Conservation (phyloP, 2,797 vertebrate species). For the Odontamblyopus rebecca region DNA sequence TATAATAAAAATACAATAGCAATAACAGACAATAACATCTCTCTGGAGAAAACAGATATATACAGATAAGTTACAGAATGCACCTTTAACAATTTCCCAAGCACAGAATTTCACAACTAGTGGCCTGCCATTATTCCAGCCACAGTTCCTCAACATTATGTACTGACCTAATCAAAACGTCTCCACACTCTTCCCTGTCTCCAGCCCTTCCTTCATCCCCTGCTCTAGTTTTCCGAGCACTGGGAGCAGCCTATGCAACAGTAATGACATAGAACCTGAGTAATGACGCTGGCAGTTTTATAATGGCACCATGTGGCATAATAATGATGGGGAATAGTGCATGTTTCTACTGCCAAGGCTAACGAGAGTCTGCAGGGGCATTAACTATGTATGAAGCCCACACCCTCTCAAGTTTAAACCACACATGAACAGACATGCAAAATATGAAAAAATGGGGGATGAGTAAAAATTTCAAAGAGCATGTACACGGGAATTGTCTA, state of each 20-base stretch:
- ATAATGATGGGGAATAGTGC: conserved; percentile 62
- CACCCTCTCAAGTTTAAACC: conserved; percentile 40
- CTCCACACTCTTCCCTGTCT: conserved; percentile 19
- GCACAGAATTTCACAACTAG: neutral
- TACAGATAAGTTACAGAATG: too few relatives aligned
- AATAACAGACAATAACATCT: too few relatives aligned
- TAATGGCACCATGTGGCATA: conserved; percentile 58
- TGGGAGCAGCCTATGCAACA: conserved; percentile 41
- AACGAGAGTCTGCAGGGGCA: conserved; percentile 65
- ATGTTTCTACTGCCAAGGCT: conserved; percentile 52
- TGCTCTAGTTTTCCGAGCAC: conserved; percentile 6
- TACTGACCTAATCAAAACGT: conserved; percentile 26
- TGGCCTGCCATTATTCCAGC: neutral
- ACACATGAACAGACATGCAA: conserved; percentile 28
- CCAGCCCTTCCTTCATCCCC: conserved; percentile 18
- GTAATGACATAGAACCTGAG: conserved; percentile 51
- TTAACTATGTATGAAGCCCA: conserved; percentile 70
- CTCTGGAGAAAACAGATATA: too few relatives aligned
- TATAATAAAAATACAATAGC: too few relatives aligned
- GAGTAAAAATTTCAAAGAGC: conserved; percentile 54
- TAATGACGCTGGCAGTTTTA: conserved; percentile 61
- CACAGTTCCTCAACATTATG: conserved; percentile 17
- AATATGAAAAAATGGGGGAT: neutral
- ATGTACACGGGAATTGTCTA: conserved; percentile 51
- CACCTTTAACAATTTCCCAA: neutral